Evolutionary conservation across 1,140 invertebrate species (phyloP).

Genomic region (Philopotamus ludificatus): DNA sequence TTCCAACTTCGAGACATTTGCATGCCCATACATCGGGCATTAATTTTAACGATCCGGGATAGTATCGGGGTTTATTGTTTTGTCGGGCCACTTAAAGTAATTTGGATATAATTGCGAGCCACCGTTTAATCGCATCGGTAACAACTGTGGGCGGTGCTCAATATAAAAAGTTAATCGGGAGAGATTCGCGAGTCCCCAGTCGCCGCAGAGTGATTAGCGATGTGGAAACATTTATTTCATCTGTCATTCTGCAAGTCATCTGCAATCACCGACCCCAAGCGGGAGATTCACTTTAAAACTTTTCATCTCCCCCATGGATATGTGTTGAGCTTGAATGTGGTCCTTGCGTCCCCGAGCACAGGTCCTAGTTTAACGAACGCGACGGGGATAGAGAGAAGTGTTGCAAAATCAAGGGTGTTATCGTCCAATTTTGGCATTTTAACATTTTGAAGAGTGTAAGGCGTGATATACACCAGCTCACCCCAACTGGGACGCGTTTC

Average conservation of each 20-base stretch:
- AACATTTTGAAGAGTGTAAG: conserved; percentile 41
- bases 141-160: no score
- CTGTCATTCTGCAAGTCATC: conserved; percentile 42
- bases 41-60: conserved; percentile 40
- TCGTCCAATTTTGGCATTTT: conserved; percentile 40
- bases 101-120: conserved; percentile 30
- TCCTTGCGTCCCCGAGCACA: no score
- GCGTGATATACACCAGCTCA: conserved; percentile 31
- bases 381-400: no score
- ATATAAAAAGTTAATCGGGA: background rate
- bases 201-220: conserved; percentile 36
- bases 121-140: background rate
- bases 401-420: conserved; percentile 7
- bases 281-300: no score
- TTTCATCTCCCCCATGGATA: no score
- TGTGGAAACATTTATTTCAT: conserved; percentile 42
- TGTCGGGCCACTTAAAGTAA: conserved; percentile 40
- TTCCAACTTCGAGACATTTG: background rate
- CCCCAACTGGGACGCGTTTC: no score
- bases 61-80: conserved; percentile 39
- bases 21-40: conserved; percentile 14
- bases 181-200: conserved; percentile 2
- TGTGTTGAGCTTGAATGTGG: no score
- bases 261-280: conserved; percentile 37
- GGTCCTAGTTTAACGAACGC: no score